phyloP scores from a whole-genome alignment of 2,113 vertebrate species.

The Reinhardtius hippoglossoides region DNA sequence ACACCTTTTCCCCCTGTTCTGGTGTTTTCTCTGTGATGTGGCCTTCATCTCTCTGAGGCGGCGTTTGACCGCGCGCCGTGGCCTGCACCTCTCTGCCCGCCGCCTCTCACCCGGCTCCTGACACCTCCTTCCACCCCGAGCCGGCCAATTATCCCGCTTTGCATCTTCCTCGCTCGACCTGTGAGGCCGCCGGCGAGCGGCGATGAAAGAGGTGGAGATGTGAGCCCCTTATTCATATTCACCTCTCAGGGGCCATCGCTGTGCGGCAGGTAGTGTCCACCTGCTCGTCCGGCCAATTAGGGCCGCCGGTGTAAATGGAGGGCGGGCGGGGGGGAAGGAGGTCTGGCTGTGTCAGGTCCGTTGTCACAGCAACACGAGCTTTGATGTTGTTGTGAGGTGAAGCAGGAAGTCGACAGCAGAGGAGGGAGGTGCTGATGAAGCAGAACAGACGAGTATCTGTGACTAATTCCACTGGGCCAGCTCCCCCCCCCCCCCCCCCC shows the following conservation, averaged over 20 bases:
- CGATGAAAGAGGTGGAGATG: constrained; percentile 25
- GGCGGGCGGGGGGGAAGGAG: not conserved
- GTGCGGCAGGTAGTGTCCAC: not conserved
- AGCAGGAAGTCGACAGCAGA: not conserved
- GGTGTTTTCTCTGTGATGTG: not conserved
- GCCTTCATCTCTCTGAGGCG: constrained; percentile 12
- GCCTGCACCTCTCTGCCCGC: not conserved
- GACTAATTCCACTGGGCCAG: not conserved
- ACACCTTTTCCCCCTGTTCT: not conserved
- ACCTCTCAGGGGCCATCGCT: constrained; percentile 24
- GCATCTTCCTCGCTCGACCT: not conserved
- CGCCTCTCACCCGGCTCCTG: not conserved
- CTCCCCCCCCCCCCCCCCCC: no score
- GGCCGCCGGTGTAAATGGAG: constrained; percentile 6
- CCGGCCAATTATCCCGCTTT: constrained; percentile 36
- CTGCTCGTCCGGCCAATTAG: constrained; percentile 54
- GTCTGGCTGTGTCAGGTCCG: not conserved
- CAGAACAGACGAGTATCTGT: no score
- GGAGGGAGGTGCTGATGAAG: not conserved
- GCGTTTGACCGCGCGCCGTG: not conserved
- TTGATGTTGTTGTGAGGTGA: constrained; percentile 46
- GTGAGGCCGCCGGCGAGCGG: not conserved
- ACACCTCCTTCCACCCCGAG: not conserved
- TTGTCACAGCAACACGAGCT: constrained; percentile 54
- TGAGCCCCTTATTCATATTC: constrained; percentile 25